Conservation (phyloP, 92 coral and sea anemone species). For the Desmophyllum pertusum region DNA sequence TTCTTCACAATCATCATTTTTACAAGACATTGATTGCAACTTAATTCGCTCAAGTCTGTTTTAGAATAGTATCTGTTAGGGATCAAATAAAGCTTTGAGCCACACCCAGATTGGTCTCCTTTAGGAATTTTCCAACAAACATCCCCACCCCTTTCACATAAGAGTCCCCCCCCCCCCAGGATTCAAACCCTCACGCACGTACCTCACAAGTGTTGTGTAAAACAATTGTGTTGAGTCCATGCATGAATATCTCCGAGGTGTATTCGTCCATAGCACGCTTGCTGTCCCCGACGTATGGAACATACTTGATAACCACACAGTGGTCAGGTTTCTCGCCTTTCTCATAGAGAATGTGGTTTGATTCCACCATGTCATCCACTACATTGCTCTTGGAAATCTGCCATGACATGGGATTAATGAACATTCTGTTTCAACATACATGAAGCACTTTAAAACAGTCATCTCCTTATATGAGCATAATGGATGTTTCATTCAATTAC, state of each 20-base stretch:
- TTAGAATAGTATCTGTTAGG: too few species aligned
- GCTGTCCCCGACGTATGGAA: constrained; percentile 96
- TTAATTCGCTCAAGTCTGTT: too few species aligned
- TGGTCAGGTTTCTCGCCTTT: constrained; percentile 93
- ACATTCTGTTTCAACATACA: background rate
- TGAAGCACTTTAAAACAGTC: background rate
- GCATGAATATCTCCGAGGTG: constrained; percentile 98
- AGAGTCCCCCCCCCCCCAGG: too few species aligned
- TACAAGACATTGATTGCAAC: too few species aligned
- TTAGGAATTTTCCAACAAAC: too few species aligned
- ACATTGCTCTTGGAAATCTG: constrained; percentile 96
- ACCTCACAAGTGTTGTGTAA: constrained; percentile 98
- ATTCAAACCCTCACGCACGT: background rate
- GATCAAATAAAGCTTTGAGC: too few species aligned
- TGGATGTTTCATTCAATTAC: too few species aligned
- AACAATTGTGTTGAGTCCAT: constrained; percentile 93
- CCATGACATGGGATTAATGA: background rate
- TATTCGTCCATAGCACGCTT: constrained; percentile 99
- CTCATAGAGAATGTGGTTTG: constrained; percentile 83
- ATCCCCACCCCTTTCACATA: too few species aligned
- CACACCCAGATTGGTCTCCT: too few species aligned
- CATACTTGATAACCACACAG: constrained; percentile 98
- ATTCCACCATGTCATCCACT: constrained; percentile 98
- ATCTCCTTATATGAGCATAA: too few species aligned
- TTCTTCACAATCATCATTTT: too few species aligned